These are phyloP conservation scores for Leucophenga montana DNA, from an alignment of 2,888 invertebrate species.

Conservation along the genomic window DNA sequence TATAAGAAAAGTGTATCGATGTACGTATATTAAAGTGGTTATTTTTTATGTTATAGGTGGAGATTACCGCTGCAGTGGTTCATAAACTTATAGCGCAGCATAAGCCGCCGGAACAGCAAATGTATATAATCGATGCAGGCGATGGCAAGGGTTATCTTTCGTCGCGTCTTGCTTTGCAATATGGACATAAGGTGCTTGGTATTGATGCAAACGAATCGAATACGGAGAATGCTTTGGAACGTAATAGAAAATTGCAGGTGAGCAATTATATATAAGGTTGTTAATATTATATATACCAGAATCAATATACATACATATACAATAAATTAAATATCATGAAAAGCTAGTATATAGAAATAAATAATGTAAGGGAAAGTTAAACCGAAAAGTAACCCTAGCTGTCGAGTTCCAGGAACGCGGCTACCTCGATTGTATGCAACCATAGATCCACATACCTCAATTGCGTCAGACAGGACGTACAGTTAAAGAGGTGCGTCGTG, in stretches of 20 bases:
- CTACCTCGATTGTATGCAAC: no score
- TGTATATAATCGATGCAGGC: conserved; percentile 85
- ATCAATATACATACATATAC: no score
- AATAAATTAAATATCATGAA: no score
- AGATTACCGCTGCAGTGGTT: conserved; percentile 78
- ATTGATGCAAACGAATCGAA: conserved; percentile 84
- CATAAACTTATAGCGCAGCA: conserved; percentile 73
- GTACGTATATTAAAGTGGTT: neutral
- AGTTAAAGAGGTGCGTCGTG: no score
- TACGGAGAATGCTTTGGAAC: conserved; percentile 78
- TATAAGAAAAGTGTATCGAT: neutral
- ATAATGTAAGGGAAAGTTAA: no score
- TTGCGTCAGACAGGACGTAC: no score
- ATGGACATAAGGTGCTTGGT: conserved; percentile 83
- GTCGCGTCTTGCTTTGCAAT: conserved; percentile 81
- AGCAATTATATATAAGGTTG: neutral
- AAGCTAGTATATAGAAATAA: no score
- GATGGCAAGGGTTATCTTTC: conserved; percentile 92
- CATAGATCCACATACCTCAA: no score
- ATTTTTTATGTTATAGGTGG: conserved; percentile 74
- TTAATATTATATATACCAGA: conserved; percentile 26
- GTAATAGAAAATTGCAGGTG: conserved; percentile 71
- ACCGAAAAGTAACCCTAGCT: no score
- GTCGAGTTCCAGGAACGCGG: no score
- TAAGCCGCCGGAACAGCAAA: neutral